Evolutionary conservation across 2,797 vertebrate genomes (phyloP), one percentile per base, ranked within the genome.

Genomic region (Erpetoichthys calabaricus): DNA sequence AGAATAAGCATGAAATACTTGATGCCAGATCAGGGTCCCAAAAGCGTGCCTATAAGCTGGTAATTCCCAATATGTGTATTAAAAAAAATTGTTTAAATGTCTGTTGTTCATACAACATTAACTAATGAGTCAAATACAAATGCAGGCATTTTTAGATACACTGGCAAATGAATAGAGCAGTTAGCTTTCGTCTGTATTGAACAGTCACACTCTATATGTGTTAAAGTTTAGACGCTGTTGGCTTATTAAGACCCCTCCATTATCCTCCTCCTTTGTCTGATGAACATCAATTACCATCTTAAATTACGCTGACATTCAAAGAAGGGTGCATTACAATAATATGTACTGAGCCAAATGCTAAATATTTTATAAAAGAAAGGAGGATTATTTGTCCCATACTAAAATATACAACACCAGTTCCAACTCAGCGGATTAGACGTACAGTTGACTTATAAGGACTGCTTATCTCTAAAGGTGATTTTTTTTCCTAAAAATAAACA

Each of bases 271-370:
- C 68, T 77, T 75, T 75, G 74, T 76, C 78, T 80, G 72, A 70
- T 64, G 61, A 70, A 7, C 58, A 56, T 72, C 73, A 72, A 73
- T 71, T 71, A 70, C 69, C 73, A 79, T 80, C 77, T 84, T 77
- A 75, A 75, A 76, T 83, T 84, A 77, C 81, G 78, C 73, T 73
- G 74, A 70, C 70, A 67, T 62, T 67, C 60, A 45, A 64, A 70
- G 69, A 67, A 76, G 67, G 45, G 57, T 44, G 60, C 53, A 49
- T 73, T 73, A 69, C 71, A 70, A 75, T 69, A 56, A 70, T 66
- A 53, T 49, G 69, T 74, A 79, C 78, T 79, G 71, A 72, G 72
- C 72, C 76, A 78, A 78, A 78, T 77, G 75, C 79, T 86, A 76
- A 85, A 84, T 84, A 84, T 83, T 83, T 85, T 68, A 83, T 83